Conservation (phyloP, 2,888 invertebrate species). For the Apamea epomidion region DNA sequence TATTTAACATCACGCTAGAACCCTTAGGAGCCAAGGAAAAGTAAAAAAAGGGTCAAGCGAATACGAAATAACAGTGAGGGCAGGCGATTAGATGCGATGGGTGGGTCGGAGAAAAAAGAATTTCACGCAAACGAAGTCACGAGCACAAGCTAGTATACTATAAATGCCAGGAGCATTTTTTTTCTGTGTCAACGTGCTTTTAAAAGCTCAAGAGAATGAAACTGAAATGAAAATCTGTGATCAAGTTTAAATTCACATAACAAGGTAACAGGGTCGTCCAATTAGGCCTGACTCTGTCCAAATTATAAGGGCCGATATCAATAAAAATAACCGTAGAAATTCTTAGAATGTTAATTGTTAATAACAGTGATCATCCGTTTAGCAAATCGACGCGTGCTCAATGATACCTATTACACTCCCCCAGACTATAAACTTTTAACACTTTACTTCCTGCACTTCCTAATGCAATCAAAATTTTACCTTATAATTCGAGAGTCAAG, state of each 20-base stretch:
- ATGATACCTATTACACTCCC: constrained; percentile 64
- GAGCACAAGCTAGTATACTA: neutral
- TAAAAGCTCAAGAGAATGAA: neutral
- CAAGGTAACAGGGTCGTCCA: constrained; percentile 2
- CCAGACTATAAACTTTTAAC: constrained; percentile 69
- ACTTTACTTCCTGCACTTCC: constrained; percentile 52
- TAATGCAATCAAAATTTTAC: constrained; percentile 15
- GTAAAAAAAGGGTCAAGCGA: too few relatives aligned
- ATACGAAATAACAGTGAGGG: neutral
- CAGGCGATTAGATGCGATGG: neutral
- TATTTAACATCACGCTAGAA: neutral
- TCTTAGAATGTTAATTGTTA: constrained; percentile 46
- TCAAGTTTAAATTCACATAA: neutral
- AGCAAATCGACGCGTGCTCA: constrained; percentile 66
- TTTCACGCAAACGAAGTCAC: neutral
- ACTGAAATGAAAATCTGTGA: neutral
- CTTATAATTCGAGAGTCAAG: constrained; percentile 25
- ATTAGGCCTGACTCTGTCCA: constrained; percentile 22
- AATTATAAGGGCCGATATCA: constrained; percentile 44
- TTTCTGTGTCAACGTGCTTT: neutral
- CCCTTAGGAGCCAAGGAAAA: neutral
- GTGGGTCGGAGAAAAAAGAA: neutral
- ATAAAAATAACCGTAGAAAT: constrained; percentile 37
- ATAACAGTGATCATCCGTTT: constrained; percentile 60
- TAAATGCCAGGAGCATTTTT: neutral